Conservation (phyloP, 2,797 vertebrate species). For the Schizothorax lantsangensis region DNA sequence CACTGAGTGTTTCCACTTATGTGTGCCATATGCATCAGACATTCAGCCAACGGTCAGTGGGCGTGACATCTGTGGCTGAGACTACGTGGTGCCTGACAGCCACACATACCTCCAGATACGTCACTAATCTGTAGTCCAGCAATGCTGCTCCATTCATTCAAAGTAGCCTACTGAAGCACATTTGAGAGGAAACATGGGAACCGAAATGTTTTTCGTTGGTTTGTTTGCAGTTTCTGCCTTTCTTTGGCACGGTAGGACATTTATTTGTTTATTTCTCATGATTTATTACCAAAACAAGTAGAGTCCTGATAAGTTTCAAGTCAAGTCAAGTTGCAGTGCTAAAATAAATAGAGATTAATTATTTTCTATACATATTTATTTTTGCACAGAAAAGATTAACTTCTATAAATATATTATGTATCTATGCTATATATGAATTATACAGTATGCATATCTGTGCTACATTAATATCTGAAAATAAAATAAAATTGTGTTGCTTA, state of each 20-base stretch:
- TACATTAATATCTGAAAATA: constrained; percentile 19
- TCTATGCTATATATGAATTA: neutral
- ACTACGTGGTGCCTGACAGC: neutral
- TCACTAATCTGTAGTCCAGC: neutral
- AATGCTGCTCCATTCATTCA: neutral
- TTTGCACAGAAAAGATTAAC: constrained; percentile 13
- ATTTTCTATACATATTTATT: constrained; percentile 3
- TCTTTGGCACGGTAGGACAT: neutral
- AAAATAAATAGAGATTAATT: neutral
- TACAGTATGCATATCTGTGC: neutral
- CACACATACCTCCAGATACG: neutral
- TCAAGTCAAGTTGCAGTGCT: neutral
- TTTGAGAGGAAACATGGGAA: neutral
- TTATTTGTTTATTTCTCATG: neutral
- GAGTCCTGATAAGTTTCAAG: neutral
- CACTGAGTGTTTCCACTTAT: no score
- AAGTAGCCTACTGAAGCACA: neutral
- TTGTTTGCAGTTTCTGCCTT: neutral
- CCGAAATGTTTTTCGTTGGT: neutral
- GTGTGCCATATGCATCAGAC: no score
- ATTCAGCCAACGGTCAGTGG: no score
- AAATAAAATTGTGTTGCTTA: constrained; percentile 20
- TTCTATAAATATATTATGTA: constrained; percentile 6
- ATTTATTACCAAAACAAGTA: neutral
- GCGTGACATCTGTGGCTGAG: no score